phyloP scores from a whole-genome alignment of 2,888 invertebrate genomes.

The Sericinus montela region DNA sequence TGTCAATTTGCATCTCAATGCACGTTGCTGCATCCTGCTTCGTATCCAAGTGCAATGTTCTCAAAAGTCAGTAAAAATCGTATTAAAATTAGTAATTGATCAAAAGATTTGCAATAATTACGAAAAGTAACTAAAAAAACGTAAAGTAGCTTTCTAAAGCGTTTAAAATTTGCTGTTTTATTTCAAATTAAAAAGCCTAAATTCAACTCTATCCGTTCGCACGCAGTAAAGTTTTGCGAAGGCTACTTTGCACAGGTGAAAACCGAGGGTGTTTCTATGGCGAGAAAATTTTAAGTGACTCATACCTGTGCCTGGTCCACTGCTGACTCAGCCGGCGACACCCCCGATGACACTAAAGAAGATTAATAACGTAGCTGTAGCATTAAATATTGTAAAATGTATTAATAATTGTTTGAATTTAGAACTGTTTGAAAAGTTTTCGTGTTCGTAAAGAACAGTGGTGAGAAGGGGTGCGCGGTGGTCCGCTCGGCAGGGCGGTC shows the following conservation, averaged over 20 bases:
- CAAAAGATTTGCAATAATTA: too few species aligned
- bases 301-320: slow-evolving; percentile 65
- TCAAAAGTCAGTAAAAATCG: too few species aligned
- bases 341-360: slow-evolving; percentile 45
- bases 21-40: too few species aligned
- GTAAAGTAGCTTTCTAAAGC: too few species aligned
- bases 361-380: slow-evolving; percentile 25
- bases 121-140: too few species aligned
- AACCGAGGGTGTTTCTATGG: slow-evolving; percentile 71
- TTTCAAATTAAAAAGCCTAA: slow-evolving; percentile 9
- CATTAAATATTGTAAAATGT: slow-evolving; percentile 18
- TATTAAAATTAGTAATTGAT: too few species aligned
- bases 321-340: slow-evolving; percentile 68
- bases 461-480: slow-evolving; percentile 61
- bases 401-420: slow-evolving; percentile 18
- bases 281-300: slow-evolving; percentile 59
- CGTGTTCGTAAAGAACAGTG: slow-evolving; percentile 21
- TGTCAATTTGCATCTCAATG: too few species aligned
- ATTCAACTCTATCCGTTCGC: slow-evolving; percentile 17
- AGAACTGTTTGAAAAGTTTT: slow-evolving; percentile 29
- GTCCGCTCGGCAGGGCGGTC: slow-evolving; percentile 65
- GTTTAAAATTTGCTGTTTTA: too few species aligned
- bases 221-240: slow-evolving; percentile 7
- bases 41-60: too few species aligned
- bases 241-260: slow-evolving; percentile 38